These are phyloP conservation scores for Caenorhabditis sp. DNA, from an alignment of 2,888 invertebrate species.

Conservation along the genomic window DNA sequence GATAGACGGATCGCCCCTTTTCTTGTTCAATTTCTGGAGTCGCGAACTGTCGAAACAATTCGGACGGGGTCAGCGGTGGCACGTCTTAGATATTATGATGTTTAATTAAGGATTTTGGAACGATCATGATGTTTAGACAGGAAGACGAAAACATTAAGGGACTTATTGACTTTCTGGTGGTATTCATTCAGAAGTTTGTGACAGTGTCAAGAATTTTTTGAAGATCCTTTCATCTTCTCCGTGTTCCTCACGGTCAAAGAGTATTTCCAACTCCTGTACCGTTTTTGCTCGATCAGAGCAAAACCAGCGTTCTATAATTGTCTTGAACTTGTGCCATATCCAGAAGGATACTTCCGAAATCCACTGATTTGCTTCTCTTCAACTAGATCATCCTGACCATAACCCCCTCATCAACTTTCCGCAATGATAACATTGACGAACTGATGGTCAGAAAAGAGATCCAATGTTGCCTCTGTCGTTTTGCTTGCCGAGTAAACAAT, in stretches of 20 bases:
- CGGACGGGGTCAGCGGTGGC: conserved; percentile 47
- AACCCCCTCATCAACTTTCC: conserved; percentile 12
- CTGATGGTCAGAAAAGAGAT: conserved; percentile 23
- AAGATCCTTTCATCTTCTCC: too few species aligned
- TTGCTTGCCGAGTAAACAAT: conserved; percentile 52
- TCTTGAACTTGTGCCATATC: too few species aligned
- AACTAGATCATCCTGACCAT: conserved; percentile 26
- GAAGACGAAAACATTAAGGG: conserved; percentile 13
- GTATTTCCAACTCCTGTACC: too few species aligned
- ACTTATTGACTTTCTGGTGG: too few species aligned
- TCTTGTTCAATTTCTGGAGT: conserved; percentile 45
- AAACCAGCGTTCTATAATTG: too few species aligned
- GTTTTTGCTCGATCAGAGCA: too few species aligned
- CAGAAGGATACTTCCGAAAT: neutral
- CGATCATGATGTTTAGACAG: conserved; percentile 38
- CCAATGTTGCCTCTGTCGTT: conserved; percentile 29
- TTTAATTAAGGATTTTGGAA: conserved; percentile 31
- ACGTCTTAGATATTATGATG: conserved; percentile 32
- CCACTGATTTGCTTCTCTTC: neutral
- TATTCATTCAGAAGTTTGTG: too few species aligned
- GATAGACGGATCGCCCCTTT: conserved; percentile 31
- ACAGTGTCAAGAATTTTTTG: too few species aligned
- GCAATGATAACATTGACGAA: conserved; percentile 41
- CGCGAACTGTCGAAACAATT: conserved; percentile 53
- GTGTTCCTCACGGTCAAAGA: too few species aligned